These are phyloP conservation scores for Setophaga petechia DNA, from an alignment of 2,113 vertebrate genomes.

Conservation along the genomic window DNA sequence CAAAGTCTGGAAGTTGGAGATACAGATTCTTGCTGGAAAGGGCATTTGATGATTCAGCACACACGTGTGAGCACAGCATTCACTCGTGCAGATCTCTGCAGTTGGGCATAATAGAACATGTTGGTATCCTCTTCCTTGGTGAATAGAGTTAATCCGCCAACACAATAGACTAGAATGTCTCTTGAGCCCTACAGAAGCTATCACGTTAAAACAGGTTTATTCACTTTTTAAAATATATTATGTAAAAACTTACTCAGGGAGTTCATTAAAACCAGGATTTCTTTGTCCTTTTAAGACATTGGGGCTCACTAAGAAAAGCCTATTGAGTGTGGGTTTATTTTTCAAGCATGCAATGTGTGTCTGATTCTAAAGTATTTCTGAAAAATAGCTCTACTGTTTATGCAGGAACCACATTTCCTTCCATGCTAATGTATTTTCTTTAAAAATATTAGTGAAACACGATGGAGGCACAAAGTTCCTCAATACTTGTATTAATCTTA, in stretches of 20 bases:
- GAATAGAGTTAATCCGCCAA: constrained; percentile 5
- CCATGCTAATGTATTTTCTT: constrained; percentile 30
- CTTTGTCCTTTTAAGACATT: constrained; percentile 4
- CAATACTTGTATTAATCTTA: constrained; percentile 7
- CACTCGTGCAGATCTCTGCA: constrained; percentile 23
- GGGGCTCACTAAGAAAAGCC: constrained; percentile 21
- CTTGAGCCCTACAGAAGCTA: constrained; percentile 37
- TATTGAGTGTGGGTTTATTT: constrained; percentile 39
- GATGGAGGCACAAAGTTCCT: neutral
- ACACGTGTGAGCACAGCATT: neutral
- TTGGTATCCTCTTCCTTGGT: constrained; percentile 29
- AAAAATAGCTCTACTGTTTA: constrained; percentile 32
- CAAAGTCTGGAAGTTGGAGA: neutral
- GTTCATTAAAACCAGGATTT: constrained; percentile 35
- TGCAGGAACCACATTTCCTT: constrained; percentile 31
- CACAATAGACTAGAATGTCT: constrained; percentile 46
- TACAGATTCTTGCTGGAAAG: neutral
- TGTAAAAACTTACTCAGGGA: constrained; percentile 14
- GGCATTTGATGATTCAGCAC: constrained; percentile 40
- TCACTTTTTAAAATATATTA: neutral
- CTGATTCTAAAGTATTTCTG: constrained; percentile 18
- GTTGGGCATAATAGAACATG: constrained; percentile 55
- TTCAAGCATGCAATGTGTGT: neutral
- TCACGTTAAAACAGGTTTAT: constrained; percentile 66
- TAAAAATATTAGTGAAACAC: constrained; percentile 29